A percentile compares a stretch with the other conserved stretches of the same genome.
Evolutionary conservation across 2,888 invertebrate genomes (phyloP).

Genomic region (Amphipyra berbera): DNA sequence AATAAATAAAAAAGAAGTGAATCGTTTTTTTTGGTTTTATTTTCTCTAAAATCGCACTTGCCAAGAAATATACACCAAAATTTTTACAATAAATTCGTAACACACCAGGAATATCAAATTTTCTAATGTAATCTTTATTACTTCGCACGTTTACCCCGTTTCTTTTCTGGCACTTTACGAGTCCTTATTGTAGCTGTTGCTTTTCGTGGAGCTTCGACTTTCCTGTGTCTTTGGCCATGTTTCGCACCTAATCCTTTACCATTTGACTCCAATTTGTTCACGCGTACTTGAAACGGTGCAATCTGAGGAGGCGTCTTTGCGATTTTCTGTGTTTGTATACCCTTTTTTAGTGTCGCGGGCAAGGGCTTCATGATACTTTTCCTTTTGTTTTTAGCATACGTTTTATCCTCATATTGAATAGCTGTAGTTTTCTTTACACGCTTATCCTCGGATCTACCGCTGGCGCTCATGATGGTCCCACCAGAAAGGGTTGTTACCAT

Average conservation of each 20-base stretch:
- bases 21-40: slow-evolving; percentile 22
- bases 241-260: slow-evolving; percentile 47
- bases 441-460: slow-evolving; percentile 54
- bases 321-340: slow-evolving; percentile 56
- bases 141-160: slow-evolving; percentile 42
- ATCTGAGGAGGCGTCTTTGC: slow-evolving; percentile 33
- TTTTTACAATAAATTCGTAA: background rate
- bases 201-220: slow-evolving; percentile 68
- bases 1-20: no score
- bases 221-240: slow-evolving; percentile 54
- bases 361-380: slow-evolving; percentile 59
- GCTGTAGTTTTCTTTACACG: slow-evolving; percentile 60
- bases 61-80: slow-evolving; percentile 6
- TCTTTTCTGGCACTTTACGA: slow-evolving; percentile 60
- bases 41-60: slow-evolving; percentile 6
- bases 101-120: slow-evolving; percentile 15
- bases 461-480: slow-evolving; percentile 56
- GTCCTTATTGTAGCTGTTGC: slow-evolving; percentile 59
- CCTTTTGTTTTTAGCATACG: slow-evolving; percentile 53
- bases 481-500: slow-evolving; percentile 70
- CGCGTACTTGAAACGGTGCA: slow-evolving; percentile 37
- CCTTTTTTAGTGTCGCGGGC: slow-evolving; percentile 63
- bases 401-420: slow-evolving; percentile 62
- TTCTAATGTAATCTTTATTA: slow-evolving; percentile 16
- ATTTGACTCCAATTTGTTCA: slow-evolving; percentile 41